Base-by-base conservation (phyloP, 2,888 invertebrate species). In the Eilema caniola region DNA sequence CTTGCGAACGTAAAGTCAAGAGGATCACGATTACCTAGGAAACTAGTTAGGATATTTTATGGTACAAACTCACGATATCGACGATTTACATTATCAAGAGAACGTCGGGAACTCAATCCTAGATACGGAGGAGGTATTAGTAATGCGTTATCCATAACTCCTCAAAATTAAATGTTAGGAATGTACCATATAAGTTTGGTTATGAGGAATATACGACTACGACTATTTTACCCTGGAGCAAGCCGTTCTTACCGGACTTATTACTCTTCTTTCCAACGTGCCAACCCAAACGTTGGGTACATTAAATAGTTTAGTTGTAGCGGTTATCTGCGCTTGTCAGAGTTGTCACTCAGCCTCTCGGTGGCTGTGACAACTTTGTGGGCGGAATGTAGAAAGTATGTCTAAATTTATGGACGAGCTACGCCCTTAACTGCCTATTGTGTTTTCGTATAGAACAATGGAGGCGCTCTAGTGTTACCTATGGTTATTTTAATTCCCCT, bases 321-420 rank as follows among this genome's bases (percentile, higher is more conserved):
- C 74, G 64, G 70, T 67, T 69, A 74, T 72, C 71, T 75, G 65
- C 16, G 23, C 67, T 28, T 71, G 71, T 73, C 69, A 69, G 33
- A 59, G 70, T 66, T 79, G 77, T 78, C 83, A 78, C 66, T 80
- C 83, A 75, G 71, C 63, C 68, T 76, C 79, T 71, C 73, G 70
- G 65, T 74, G 75, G 70, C 77, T 76, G 78, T 83, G 81, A 82
- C 81, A 78, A 79, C 80, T 75, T 79, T 76, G 84, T 85, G 76
- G 85, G 85, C 84, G 82, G 77, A 62, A 77, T 69, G 78, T 81
- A 86, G 85, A 85, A 86, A 86, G 85, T 84, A 83, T 82, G 81
- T 79, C 86, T 83, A 79, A 86, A 82, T 85, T 79, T 81, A 81
- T 84, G 79, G 82, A 74, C 70, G 76, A 82, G 76, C 65, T 76